Percentiles rank a stretch among this genome's conserved stretches.
Evolutionary conservation across 2,797 vertebrate genomes (phyloP).

Genomic region (Enteromius viviparus): DNA sequence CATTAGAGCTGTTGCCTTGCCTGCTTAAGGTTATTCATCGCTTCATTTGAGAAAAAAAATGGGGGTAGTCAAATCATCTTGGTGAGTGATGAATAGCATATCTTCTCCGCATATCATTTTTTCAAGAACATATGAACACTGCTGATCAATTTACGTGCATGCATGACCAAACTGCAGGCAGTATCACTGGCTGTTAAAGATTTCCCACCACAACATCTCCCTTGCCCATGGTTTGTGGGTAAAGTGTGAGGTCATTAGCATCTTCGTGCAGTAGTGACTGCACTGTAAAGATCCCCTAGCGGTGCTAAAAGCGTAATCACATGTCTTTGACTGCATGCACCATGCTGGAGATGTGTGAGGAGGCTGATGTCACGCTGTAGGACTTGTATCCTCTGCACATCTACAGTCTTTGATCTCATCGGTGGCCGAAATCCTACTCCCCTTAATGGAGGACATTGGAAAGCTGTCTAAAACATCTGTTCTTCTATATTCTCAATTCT

Average conservation of each 20-base stretch:
- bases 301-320: slow-evolving; percentile 19
- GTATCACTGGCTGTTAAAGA: background rate
- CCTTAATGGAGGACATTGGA: slow-evolving; percentile 56
- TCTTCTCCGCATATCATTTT: background rate
- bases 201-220: background rate
- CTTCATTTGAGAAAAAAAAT: slow-evolving; percentile 3
- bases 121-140: background rate
- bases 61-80: slow-evolving; percentile 23
- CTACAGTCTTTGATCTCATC: slow-evolving; percentile 68
- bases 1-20: slow-evolving; percentile 39
- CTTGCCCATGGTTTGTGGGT: background rate
- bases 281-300: slow-evolving; percentile 6
- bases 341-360: slow-evolving; percentile 21
- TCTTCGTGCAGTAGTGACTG: slow-evolving; percentile 19
- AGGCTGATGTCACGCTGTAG: slow-evolving; percentile 55
- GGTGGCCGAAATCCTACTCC: slow-evolving; percentile 59
- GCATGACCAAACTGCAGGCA: background rate
- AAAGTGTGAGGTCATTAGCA: slow-evolving; percentile 23
- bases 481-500: slow-evolving; percentile 43
- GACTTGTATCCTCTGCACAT: slow-evolving; percentile 60
- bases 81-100: slow-evolving; percentile 32
- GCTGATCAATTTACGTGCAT: slow-evolving; percentile 19
- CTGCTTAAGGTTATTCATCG: slow-evolving; percentile 44
- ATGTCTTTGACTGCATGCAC: slow-evolving; percentile 51
- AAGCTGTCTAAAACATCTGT: slow-evolving; percentile 65